Evolutionary conservation across 2,113 vertebrate genomes (phyloP).

Genomic region (Charina bottae): DNA sequence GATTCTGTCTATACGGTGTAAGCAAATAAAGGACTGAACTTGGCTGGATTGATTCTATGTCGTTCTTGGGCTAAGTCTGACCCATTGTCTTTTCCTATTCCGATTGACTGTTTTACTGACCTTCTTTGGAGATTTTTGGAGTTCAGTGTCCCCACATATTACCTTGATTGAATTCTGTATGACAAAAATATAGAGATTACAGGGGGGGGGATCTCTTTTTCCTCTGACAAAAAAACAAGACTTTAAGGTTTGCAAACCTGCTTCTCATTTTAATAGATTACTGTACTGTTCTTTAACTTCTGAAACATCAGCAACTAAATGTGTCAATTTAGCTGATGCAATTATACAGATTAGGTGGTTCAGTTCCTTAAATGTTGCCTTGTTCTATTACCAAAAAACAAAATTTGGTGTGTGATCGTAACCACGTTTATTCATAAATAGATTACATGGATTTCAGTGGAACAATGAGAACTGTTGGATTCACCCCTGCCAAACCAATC

Average conservation of each 20-base stretch:
- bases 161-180: background rate
- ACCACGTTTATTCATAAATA: background rate
- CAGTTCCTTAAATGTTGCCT: background rate
- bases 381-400: background rate
- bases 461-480: background rate
- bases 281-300: background rate
- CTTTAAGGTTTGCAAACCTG: background rate
- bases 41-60: no score
- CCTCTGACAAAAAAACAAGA: background rate
- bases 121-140: background rate
- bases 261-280: background rate
- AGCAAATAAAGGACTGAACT: no score
- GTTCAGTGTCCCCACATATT: background rate
- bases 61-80: no score
- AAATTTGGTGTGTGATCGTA: background rate
- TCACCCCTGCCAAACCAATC: background rate
- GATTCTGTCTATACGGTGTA: no score
- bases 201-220: background rate
- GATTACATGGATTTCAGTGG: background rate
- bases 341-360: background rate
- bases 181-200: background rate
- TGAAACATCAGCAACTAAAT: background rate
- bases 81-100: background rate
- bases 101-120: background rate
- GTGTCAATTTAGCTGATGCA: background rate